Conservation (phyloP, 2,113 vertebrate genomes). For the Agelaius phoeniceus region DNA sequence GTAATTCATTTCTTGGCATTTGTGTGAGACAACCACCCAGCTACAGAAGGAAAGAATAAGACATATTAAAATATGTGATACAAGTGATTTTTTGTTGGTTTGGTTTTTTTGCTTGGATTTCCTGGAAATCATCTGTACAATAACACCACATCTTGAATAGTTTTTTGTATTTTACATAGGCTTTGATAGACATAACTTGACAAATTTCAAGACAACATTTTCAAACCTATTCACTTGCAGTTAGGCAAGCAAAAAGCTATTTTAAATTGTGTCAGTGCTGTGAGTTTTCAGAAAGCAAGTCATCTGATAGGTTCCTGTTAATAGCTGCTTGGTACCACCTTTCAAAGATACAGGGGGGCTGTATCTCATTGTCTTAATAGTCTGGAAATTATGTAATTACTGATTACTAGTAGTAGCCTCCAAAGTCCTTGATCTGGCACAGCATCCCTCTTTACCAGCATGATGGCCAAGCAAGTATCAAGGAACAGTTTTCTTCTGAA, state of each 20-base stretch:
- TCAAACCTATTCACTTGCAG: neutral
- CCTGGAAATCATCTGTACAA: neutral
- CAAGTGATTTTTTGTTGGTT: neutral
- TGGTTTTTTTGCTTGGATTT: neutral
- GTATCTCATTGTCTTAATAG: neutral
- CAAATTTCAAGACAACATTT: neutral
- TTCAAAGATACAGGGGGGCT: neutral
- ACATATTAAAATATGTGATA: neutral
- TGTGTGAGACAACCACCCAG: neutral
- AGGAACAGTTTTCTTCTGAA: neutral
- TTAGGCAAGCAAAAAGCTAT: neutral
- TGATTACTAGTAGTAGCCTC: neutral
- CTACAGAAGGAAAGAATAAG: neutral
- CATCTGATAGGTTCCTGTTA: neutral
- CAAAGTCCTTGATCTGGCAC: neutral
- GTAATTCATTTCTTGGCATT: constrained; percentile 58
- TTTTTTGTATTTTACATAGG: neutral
- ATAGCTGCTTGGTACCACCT: neutral
- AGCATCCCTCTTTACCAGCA: neutral
- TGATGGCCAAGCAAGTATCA: neutral
- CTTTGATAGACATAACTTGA: neutral
- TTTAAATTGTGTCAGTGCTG: neutral
- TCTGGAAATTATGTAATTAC: rapidly evolving
- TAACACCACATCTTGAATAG: neutral
- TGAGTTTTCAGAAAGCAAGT: neutral